Percentiles rank a stretch among this genome's conserved stretches.
Conservation (phyloP, 2,888 invertebrate species). For the Oegoconia quadripuncta region DNA sequence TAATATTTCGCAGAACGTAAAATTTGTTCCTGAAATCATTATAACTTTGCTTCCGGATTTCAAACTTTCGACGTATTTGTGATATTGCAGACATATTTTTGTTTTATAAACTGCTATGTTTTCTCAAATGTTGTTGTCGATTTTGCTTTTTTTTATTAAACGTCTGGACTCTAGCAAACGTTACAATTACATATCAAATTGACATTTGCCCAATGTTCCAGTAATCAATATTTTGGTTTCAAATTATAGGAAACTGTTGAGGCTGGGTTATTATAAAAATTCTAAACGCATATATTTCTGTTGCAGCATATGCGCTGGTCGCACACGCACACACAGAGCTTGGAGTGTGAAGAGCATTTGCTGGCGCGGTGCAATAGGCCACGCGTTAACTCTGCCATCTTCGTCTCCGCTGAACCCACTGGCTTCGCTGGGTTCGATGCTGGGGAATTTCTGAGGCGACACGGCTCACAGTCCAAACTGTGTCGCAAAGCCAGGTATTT, state of each 20-base stretch:
- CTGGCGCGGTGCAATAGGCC: slow-evolving; percentile 82
- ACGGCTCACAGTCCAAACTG: slow-evolving; percentile 88
- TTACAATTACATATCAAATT: too few species aligned
- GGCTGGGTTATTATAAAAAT: background rate
- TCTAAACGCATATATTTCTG: slow-evolving; percentile 3
- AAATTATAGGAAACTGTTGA: too few species aligned
- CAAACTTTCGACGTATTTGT: background rate
- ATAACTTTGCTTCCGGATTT: slow-evolving; percentile 4
- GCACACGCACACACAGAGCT: slow-evolving; percentile 82
- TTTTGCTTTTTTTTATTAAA: too few species aligned
- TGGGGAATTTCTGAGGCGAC: slow-evolving; percentile 87
- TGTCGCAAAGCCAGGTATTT: slow-evolving; percentile 88
- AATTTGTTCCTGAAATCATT: slow-evolving; percentile 10
- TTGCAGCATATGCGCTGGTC: slow-evolving; percentile 85
- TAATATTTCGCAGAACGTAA: slow-evolving; percentile 6
- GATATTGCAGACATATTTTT: background rate
- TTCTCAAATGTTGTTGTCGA: too few species aligned
- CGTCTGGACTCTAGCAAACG: too few species aligned
- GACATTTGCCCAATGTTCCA: too few species aligned
- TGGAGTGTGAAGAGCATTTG: slow-evolving; percentile 80
- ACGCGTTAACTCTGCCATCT: slow-evolving; percentile 91
- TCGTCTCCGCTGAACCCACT: slow-evolving; percentile 86
- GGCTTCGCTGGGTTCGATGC: slow-evolving; percentile 89
- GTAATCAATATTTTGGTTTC: background rate
- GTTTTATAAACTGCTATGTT: too few species aligned